phyloP scores from a whole-genome alignment of 2,113 vertebrate genomes.

The Forbesichthys papilliferus region DNA sequence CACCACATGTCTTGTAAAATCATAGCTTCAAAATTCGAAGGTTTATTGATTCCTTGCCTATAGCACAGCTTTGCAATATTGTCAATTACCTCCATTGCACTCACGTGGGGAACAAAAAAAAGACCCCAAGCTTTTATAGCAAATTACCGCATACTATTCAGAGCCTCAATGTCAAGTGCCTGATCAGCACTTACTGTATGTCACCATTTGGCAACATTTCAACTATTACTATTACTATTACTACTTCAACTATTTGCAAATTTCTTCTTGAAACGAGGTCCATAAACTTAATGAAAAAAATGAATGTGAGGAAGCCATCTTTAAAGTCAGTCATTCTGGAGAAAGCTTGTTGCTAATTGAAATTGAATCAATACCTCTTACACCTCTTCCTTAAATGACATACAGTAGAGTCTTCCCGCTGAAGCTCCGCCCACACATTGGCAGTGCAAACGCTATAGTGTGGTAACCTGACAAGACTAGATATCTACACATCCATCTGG shows the following conservation, averaged over 20 bases:
- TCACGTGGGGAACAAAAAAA: slow-evolving; percentile 46
- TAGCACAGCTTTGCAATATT: slow-evolving; percentile 20
- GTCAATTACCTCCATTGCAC: slow-evolving; percentile 11
- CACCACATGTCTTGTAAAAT: slow-evolving; percentile 59
- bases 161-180: not conserved
- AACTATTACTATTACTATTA: slow-evolving; percentile 11
- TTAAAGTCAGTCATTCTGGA: no score
- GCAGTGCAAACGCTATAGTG: no score
- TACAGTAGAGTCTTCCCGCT: no score
- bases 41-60: slow-evolving; percentile 49
- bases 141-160: slow-evolving; percentile 43
- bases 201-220: slow-evolving; percentile 29
- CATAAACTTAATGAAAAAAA: no score
- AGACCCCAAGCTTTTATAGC: slow-evolving; percentile 43
- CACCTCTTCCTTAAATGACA: no score
- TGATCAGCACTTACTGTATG: not conserved
- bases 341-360: no score
- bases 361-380: no score
- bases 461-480: no score
- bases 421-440: no score
- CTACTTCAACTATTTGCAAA: not conserved
- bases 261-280: no score
- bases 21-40: slow-evolving; percentile 59
- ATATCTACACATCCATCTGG: no score
- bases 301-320: no score